phyloP scores from a whole-genome alignment of 2,113 vertebrate species.

The Leucosticte australis region DNA sequence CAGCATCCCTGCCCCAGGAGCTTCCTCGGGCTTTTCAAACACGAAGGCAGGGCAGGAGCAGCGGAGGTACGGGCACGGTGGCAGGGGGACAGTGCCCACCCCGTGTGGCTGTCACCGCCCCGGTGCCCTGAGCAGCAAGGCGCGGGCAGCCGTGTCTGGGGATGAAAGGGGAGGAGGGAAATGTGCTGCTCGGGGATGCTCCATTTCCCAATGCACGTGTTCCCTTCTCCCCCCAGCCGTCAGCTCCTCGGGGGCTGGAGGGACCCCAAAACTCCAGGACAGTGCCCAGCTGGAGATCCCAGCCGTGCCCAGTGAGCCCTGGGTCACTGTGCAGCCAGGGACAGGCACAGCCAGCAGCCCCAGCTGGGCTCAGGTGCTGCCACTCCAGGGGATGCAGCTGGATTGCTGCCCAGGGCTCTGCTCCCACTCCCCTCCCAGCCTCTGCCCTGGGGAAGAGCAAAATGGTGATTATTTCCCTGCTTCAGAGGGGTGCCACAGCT shows the following conservation, averaged over 20 bases:
- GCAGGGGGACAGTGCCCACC: neutral
- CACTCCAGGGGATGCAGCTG: accelerated
- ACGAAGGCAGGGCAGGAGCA: accelerated
- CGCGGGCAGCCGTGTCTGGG: neutral
- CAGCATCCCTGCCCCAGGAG: neutral
- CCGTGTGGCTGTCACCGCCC: neutral
- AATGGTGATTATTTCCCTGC: neutral
- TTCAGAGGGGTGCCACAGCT: neutral
- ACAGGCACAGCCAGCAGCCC: neutral
- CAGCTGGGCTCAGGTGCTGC: neutral
- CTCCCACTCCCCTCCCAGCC: neutral
- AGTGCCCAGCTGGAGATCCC: neutral
- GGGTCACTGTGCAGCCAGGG: neutral
- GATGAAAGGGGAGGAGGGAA: neutral
- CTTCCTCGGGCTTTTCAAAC: accelerated
- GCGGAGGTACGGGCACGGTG: accelerated
- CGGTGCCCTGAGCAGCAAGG: neutral
- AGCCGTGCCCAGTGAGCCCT: neutral
- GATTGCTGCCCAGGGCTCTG: neutral
- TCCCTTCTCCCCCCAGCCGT: neutral
- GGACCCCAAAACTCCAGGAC: neutral
- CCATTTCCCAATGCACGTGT: accelerated
- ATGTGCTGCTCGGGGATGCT: neutral
- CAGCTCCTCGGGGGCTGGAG: neutral
- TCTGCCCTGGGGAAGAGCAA: neutral